Percentiles rank a stretch among this genome's conserved stretches.
Evolutionary conservation across 2,113 vertebrate genomes (phyloP).

Genomic region (Pomatostomus ruficeps): DNA sequence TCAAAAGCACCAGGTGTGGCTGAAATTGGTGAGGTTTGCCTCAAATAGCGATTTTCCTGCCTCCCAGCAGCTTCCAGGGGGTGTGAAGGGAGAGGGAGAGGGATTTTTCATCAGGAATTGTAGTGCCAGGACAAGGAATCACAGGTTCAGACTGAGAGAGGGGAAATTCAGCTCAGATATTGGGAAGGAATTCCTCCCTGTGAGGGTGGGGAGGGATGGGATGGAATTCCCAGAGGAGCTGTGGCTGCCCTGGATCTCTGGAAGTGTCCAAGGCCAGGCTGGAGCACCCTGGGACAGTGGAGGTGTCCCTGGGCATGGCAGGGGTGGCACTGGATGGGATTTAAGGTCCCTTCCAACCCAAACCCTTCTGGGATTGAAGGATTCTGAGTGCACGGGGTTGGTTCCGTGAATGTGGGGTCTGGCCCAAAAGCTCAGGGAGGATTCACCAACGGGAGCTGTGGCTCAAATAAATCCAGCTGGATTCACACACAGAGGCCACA

Average conservation of each 20-base stretch:
- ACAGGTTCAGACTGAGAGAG: background rate
- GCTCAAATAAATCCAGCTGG: rapidly evolving
- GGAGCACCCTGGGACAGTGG: rapidly evolving
- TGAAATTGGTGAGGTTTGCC: background rate
- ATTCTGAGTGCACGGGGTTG: rapidly evolving
- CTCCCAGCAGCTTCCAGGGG: background rate
- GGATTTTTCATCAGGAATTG: background rate
- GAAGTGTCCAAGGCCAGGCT: background rate
- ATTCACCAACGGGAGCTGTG: rapidly evolving
- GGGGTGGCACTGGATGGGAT: background rate
- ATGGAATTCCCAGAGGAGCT: background rate
- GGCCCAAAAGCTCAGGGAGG: rapidly evolving
- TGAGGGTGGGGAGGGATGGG: background rate
- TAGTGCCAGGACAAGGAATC: background rate
- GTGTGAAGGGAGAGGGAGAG: background rate
- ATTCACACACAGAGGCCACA: background rate
- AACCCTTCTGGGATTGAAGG: background rate
- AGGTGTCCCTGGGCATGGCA: background rate
- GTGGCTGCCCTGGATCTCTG: background rate
- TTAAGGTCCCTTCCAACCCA: background rate
- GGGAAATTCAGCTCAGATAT: background rate
- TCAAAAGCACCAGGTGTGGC: rapidly evolving
- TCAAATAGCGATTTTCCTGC: rapidly evolving
- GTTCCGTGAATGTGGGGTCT: rapidly evolving
- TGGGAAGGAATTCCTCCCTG: background rate